Base-by-base conservation (phyloP, 2,113 vertebrate genomes). In the Macheiramphus alcinus region DNA sequence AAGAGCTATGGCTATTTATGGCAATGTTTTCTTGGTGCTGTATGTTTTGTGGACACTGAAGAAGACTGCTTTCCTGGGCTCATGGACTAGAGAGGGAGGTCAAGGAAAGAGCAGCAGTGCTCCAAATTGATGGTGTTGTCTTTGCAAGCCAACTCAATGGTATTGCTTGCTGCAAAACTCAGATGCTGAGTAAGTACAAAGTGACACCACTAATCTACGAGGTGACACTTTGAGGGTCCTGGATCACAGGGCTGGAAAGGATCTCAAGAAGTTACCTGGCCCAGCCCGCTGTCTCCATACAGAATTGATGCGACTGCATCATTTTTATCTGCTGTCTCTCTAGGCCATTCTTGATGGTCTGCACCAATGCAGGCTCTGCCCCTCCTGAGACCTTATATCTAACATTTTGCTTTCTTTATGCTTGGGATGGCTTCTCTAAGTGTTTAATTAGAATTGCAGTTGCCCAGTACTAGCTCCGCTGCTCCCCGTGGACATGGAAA, bases 31-130 rank as follows among this genome's bases (percentile, higher is more conserved):
- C 38, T 38, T 10, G 31, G 53, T 0, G 2, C 63, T 45, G 86
- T 27, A 15, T 0, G 0, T 26, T 73, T 9, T 62, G 31, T 61
- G 53, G 75, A 6, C 1, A 2, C 32, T 32, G 40, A 22, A 31
- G 65, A 58, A 15, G 34, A 52, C 20, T 13, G 63, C 15, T 80
- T 25, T 65, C 31, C 45, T 61, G 71, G 42, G 48, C 45, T 83
- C 13, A 10, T 1, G 34, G 43, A 17, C 9, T 13, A 32, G 48
- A 45, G 26, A 43, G 32, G 70, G 47, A 82, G 76, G 31, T 12
- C 22, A 34, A 62, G 31, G 16, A 65, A 89, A 72, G 45, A 83
- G 80, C 63, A 73, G 86, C 45, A 76, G 32, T 16, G 32, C 50
- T 78, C 58, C 22, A 9, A 5, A 50, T 4, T 9, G 55, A 11